phyloP scores from a whole-genome alignment of 1,140 invertebrate species.

The Eumeta japonica region DNA sequence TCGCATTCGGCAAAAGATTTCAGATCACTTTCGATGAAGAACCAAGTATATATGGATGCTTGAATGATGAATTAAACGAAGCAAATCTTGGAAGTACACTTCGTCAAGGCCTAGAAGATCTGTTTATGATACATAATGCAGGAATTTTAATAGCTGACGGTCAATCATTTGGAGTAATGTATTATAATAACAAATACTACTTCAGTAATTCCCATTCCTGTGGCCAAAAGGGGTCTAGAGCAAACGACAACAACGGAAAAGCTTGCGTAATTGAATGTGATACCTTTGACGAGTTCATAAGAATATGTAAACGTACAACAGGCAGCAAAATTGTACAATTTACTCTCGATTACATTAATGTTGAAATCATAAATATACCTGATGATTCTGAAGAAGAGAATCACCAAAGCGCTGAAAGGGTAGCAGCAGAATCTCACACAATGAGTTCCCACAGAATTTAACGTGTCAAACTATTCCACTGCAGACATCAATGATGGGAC shows the following conservation, averaged over 20 bases:
- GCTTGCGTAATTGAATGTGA: too few relatives aligned
- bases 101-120: not conserved
- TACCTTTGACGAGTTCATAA: conserved; percentile 13
- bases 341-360: conserved; percentile 12
- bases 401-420: too few relatives aligned
- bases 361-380: too few relatives aligned
- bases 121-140: not conserved
- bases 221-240: conserved; percentile 13
- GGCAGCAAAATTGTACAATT: conserved; percentile 11
- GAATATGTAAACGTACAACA: conserved; percentile 15
- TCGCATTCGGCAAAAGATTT: too few relatives aligned
- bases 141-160: conserved; percentile 2
- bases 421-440: too few relatives aligned
- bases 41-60: not conserved
- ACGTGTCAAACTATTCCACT: conserved; percentile 14
- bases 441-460: conserved; percentile 6
- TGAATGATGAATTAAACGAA: not conserved
- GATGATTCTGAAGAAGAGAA: too few relatives aligned
- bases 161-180: conserved; percentile 11
- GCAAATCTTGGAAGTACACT: not conserved
- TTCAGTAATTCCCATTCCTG: conserved; percentile 19
- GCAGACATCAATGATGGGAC: conserved; percentile 25
- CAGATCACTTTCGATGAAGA: conserved; percentile 1
- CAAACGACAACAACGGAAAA: too few relatives aligned
- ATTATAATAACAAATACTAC: conserved; percentile 13